Evolutionary conservation across 2,888 invertebrate species (phyloP).

Genomic region (Cremastinae sp.): DNA sequence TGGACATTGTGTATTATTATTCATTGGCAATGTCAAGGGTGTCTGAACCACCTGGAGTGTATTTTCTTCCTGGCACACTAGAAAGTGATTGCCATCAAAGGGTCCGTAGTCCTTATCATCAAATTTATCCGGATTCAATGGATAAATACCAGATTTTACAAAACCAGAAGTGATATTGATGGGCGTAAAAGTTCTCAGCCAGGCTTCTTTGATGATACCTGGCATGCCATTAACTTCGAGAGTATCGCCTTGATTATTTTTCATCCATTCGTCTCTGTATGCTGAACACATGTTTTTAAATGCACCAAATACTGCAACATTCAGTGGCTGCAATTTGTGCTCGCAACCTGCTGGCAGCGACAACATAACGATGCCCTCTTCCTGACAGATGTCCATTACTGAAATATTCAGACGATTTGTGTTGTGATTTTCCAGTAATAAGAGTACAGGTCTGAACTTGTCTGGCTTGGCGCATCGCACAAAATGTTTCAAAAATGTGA

Average conservation of each 20-base stretch:
- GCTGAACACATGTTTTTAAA: constrained; percentile 33
- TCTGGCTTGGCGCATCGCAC: constrained; percentile 64
- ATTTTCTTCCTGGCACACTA: constrained; percentile 10
- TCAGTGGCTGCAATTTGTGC: constrained; percentile 38
- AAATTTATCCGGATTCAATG: constrained; percentile 30
- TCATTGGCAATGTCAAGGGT: not conserved
- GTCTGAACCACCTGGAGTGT: not conserved
- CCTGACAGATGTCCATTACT: constrained; percentile 66
- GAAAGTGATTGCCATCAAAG: constrained; percentile 30
- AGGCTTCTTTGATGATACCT: constrained; percentile 57
- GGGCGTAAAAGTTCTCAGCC: constrained; percentile 31
- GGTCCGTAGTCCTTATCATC: constrained; percentile 15
- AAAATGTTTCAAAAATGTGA: constrained; percentile 68
- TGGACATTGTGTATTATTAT: not conserved
- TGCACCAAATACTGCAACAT: constrained; percentile 10
- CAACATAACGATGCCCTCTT: constrained; percentile 30
- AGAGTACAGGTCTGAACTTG: constrained; percentile 63
- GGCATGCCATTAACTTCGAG: constrained; percentile 73
- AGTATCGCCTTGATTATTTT: constrained; percentile 58
- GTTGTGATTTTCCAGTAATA: constrained; percentile 69
- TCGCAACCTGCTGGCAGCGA: constrained; percentile 40
- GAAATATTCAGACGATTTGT: constrained; percentile 64
- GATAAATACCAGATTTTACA: constrained; percentile 39
- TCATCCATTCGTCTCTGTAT: constrained; percentile 64
- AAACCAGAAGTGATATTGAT: constrained; percentile 25